Conservation (phyloP, 2,113 vertebrate species). For the Chauna torquata region DNA sequence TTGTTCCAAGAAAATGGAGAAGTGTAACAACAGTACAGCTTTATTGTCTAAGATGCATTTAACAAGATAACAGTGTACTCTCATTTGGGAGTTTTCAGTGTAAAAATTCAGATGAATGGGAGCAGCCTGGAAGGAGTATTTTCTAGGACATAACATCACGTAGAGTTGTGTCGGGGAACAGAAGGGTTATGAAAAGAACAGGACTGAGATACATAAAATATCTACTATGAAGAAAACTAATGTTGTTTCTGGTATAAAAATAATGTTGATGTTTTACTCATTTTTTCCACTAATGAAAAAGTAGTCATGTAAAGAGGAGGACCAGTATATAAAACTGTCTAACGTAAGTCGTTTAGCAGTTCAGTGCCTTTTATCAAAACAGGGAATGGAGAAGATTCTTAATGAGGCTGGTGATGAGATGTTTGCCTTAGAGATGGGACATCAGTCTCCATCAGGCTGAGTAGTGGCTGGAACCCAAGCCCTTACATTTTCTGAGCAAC, state of each 20-base stretch:
- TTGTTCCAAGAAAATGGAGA: neutral
- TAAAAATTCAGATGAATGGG: neutral
- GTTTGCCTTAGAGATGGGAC: neutral
- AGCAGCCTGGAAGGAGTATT: neutral
- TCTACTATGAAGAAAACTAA: neutral
- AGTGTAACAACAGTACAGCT: neutral
- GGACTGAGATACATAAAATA: neutral
- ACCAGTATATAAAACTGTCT: neutral
- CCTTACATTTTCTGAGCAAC: neutral
- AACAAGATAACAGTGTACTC: neutral
- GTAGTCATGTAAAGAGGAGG: neutral
- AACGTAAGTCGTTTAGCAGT: neutral
- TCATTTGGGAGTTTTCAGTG: neutral
- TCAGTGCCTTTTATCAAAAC: neutral
- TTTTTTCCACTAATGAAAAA: slow-evolving; percentile 21
- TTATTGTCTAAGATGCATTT: neutral
- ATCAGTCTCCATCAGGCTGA: neutral
- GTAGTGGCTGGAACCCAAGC: neutral
- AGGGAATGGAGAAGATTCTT: neutral
- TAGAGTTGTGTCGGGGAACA: neutral
- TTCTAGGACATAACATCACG: neutral
- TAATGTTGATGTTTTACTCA: neutral
- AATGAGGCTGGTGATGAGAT: neutral
- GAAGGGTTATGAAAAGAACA: slow-evolving; percentile 25
- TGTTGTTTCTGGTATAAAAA: slow-evolving; percentile 1